Percentiles rank a stretch among this genome's conserved stretches.
Evolutionary conservation across 53 echinoderm and acorn worm genomes (phyloP).

Genomic region (Zoroaster sp.): DNA sequence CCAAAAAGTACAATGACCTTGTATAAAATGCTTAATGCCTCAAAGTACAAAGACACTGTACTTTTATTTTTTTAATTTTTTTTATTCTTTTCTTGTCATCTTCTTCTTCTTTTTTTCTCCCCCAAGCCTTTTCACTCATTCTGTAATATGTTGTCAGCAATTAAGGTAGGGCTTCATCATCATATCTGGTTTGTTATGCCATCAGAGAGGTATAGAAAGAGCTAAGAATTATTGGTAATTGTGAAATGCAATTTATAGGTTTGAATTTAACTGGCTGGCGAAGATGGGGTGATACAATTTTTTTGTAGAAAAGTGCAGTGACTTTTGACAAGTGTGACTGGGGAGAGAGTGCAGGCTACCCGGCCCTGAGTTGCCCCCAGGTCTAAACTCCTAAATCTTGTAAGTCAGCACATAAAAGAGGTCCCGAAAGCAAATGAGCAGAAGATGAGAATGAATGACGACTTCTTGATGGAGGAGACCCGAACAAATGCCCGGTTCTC

Average conservation of each 20-base stretch:
- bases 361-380: not conserved
- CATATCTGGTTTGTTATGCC: slow-evolving; percentile 42
- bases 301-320: slow-evolving; percentile 10
- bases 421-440: not conserved
- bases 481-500: not conserved
- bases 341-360: not conserved
- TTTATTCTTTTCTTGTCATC: not conserved
- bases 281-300: not conserved
- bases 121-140: not conserved
- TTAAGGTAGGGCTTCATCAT: slow-evolving; percentile 23
- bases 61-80: not conserved
- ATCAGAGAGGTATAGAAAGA: not conserved
- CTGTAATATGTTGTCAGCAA: slow-evolving; percentile 36
- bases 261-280: not conserved
- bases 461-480: not conserved
- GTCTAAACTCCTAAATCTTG: not conserved
- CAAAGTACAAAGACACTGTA: slow-evolving; percentile 46
- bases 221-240: slow-evolving; percentile 39
- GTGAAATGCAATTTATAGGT: slow-evolving; percentile 30
- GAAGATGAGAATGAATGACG: not conserved
- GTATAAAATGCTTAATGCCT: not conserved
- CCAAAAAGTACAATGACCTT: slow-evolving; percentile 35
- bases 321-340: not conserved
- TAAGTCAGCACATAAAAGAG: not conserved
- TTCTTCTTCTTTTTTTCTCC: not conserved